phyloP scores from a whole-genome alignment of 2,113 vertebrate genomes.

The Corythoichthys haematopterus region DNA sequence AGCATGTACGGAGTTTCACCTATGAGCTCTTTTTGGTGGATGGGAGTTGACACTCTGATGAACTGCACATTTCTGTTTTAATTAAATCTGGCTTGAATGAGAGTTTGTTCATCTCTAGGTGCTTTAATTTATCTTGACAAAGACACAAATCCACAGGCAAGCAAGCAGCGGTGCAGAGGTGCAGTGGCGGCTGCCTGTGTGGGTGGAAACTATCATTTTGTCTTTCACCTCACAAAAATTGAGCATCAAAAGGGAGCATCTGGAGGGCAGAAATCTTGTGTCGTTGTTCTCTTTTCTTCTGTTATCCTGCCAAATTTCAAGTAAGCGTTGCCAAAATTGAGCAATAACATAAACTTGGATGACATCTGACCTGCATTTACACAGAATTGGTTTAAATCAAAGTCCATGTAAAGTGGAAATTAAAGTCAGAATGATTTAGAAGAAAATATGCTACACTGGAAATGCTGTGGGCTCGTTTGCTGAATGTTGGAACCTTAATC shows the following conservation, averaged over 20 bases:
- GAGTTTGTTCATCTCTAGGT: neutral
- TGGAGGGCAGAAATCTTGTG: neutral
- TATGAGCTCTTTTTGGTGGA: neutral
- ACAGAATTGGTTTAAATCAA: neutral
- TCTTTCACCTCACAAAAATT: constrained; percentile 7
- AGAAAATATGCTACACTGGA: no score
- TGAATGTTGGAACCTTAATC: no score
- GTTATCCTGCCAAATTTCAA: neutral
- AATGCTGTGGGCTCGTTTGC: no score
- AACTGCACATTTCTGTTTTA: neutral
- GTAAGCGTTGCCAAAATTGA: neutral
- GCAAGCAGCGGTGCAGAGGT: constrained; percentile 1
- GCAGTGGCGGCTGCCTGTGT: neutral
- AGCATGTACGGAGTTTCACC: neutral
- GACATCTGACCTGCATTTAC: neutral
- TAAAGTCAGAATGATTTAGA: neutral
- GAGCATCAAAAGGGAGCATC: neutral
- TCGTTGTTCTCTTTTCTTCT: neutral
- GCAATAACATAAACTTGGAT: neutral
- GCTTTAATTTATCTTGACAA: neutral
- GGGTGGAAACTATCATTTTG: constrained; percentile 9
- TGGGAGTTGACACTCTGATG: neutral
- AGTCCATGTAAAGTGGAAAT: neutral
- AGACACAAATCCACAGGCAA: neutral
- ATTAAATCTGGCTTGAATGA: neutral